These are phyloP conservation scores for Celastrina argiolus DNA, from an alignment of 2,888 invertebrate genomes.

Conservation along the genomic window DNA sequence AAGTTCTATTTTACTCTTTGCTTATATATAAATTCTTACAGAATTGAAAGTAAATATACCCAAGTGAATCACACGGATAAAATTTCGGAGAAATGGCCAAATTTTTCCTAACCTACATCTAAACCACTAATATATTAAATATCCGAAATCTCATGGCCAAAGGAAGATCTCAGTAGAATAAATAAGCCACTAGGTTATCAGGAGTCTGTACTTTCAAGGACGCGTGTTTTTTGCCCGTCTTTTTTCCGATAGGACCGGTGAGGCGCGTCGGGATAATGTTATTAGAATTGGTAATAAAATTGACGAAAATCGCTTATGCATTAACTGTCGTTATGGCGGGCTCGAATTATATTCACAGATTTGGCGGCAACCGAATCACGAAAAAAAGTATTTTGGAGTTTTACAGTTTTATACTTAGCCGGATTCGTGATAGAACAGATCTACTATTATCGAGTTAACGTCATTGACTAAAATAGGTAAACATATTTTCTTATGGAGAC, in stretches of 20 bases:
- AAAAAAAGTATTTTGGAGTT: slow-evolving; percentile 13
- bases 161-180: slow-evolving; percentile 23
- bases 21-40: no score
- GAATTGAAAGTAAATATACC: no score
- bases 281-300: slow-evolving; percentile 64
- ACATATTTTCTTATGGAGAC: no score
- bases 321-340: slow-evolving; percentile 41
- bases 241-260: slow-evolving; percentile 38
- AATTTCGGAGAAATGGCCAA: no score
- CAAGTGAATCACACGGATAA: no score
- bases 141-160: neutral
- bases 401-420: neutral
- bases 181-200: slow-evolving; percentile 59
- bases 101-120: no score
- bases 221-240: slow-evolving; percentile 40
- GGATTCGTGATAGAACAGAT: no score
- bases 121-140: no score
- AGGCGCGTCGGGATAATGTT: slow-evolving; percentile 38
- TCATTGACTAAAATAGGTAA: no score
- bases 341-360: slow-evolving; percentile 61
- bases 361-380: slow-evolving; percentile 31
- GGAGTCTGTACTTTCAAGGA: slow-evolving; percentile 47
- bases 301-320: slow-evolving; percentile 62
- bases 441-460: no score
- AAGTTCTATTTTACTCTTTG: no score